phyloP scores from a whole-genome alignment of 92 coral and sea anemone species.

The Phenganax stokvisi region DNA sequence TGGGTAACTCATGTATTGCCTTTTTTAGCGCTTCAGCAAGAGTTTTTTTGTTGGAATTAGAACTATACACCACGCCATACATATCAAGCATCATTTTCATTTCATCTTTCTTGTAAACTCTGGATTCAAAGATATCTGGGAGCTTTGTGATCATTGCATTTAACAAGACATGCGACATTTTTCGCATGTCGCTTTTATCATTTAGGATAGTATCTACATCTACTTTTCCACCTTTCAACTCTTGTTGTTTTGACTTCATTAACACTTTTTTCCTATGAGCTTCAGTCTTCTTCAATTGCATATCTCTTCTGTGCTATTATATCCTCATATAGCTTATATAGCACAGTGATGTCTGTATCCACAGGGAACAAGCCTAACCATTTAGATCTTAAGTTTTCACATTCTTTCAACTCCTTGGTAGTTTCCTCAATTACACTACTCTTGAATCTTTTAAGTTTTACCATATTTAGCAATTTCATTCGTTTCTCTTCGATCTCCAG shows the following conservation, averaged over 20 bases:
- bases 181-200: conserved; percentile 13
- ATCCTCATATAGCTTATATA: conserved; percentile 38
- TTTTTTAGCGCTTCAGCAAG: conserved; percentile 3
- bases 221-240: conserved; percentile 17
- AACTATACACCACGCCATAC: not conserved
- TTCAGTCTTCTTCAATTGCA: conserved; percentile 48
- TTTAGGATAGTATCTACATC: not conserved
- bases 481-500: conserved; percentile 39
- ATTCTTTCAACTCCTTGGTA: conserved; percentile 17
- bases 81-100: conserved; percentile 2
- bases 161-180: conserved; percentile 9
- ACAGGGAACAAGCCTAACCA: conserved; percentile 34
- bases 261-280: conserved; percentile 51
- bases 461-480: conserved; percentile 23
- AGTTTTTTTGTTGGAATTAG: not conserved
- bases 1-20: not conserved
- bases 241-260: conserved; percentile 33
- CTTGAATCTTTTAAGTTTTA: conserved; percentile 5
- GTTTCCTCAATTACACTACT: conserved; percentile 10
- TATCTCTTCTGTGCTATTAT: conserved; percentile 40
- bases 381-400: conserved; percentile 6
- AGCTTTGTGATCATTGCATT: conserved; percentile 17
- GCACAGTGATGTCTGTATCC: conserved; percentile 18
- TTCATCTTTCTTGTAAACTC: conserved; percentile 16
- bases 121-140: conserved; percentile 17